These are phyloP conservation scores for Sebastes baramenuke DNA, from an alignment of 2,797 vertebrate genomes.

Conservation along the genomic window DNA sequence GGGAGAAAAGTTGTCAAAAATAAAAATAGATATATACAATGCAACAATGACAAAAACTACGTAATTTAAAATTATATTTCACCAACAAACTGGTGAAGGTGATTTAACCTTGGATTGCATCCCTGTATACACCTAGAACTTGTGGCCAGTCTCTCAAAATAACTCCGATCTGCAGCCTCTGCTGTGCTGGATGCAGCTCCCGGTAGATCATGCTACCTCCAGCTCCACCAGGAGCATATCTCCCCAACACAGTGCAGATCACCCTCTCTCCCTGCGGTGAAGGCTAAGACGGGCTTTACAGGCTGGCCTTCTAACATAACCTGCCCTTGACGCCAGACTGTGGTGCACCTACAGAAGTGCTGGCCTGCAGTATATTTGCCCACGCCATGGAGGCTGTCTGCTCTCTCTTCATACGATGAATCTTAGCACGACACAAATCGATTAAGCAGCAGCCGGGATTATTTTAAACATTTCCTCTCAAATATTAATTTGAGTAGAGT, in stretches of 20 bases:
- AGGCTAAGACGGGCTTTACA: conserved; percentile 36
- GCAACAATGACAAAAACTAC: not conserved
- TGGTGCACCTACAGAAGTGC: conserved; percentile 13
- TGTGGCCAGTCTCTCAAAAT: not conserved
- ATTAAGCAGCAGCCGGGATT: conserved; percentile 20
- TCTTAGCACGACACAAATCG: conserved; percentile 18
- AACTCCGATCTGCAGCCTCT: not conserved
- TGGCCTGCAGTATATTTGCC: conserved; percentile 10
- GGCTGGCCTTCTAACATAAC: conserved; percentile 22
- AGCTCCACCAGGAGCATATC: conserved; percentile 18
- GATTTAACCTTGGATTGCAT: not conserved
- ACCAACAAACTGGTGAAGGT: not conserved
- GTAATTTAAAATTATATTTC: not conserved
- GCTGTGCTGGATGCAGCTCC: conserved; percentile 1
- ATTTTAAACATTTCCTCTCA: conserved; percentile 16
- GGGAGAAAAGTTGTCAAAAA: not conserved
- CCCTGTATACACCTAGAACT: not conserved
- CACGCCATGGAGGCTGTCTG: conserved; percentile 15
- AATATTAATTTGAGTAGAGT: not conserved
- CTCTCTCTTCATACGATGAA: conserved; percentile 11
- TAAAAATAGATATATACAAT: not conserved
- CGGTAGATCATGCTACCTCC: conserved; percentile 10
- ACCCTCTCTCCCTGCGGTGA: conserved; percentile 26
- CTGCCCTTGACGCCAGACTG: conserved; percentile 42
- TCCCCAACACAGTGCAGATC: conserved; percentile 34